Conservation (phyloP, 2,888 invertebrate species). For the Caenorhabditis sulstoni region DNA sequence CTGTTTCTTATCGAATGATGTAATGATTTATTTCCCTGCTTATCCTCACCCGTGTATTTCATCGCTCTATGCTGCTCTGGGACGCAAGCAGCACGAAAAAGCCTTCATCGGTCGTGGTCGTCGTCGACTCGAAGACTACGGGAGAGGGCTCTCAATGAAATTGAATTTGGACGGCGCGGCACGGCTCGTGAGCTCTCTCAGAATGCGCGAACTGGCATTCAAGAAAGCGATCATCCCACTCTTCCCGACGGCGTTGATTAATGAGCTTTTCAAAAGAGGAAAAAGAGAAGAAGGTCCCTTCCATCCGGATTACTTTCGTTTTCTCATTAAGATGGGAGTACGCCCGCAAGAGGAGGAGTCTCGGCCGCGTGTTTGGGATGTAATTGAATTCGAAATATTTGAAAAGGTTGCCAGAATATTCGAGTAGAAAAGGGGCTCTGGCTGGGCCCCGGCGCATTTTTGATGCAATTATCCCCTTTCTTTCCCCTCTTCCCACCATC, state of each 20-base stretch:
- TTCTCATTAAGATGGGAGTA: conserved; percentile 37
- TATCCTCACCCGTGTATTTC: conserved; percentile 10
- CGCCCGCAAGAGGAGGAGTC: conserved; percentile 3
- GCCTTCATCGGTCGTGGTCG: conserved; percentile 6
- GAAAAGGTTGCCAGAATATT: conserved; percentile 55
- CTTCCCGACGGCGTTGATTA: conserved; percentile 41
- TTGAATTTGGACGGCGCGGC: conserved; percentile 42
- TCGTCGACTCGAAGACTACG: too few relatives aligned
- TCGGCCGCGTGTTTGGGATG: conserved; percentile 25
- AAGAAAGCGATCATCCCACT: conserved; percentile 5
- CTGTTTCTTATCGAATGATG: conserved; percentile 18
- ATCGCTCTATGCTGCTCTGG: conserved; percentile 23
- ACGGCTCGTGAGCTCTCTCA: conserved; percentile 6
- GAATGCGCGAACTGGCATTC: conserved; percentile 38
- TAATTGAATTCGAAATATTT: conserved; percentile 58
- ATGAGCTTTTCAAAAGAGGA: conserved; percentile 35
- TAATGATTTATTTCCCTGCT: conserved; percentile 6
- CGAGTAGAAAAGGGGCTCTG: conserved; percentile 37
- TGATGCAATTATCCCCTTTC: conserved; percentile 53
- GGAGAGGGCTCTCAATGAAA: conserved; percentile 42
- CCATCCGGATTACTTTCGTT: conserved; percentile 21
- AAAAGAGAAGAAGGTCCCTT: not conserved
- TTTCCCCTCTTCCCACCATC: conserved; percentile 7
- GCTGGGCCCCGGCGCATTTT: conserved; percentile 43
- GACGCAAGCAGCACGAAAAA: conserved; percentile 22